phyloP scores from a whole-genome alignment of 2,888 invertebrate species.

The Polietes domitor region DNA sequence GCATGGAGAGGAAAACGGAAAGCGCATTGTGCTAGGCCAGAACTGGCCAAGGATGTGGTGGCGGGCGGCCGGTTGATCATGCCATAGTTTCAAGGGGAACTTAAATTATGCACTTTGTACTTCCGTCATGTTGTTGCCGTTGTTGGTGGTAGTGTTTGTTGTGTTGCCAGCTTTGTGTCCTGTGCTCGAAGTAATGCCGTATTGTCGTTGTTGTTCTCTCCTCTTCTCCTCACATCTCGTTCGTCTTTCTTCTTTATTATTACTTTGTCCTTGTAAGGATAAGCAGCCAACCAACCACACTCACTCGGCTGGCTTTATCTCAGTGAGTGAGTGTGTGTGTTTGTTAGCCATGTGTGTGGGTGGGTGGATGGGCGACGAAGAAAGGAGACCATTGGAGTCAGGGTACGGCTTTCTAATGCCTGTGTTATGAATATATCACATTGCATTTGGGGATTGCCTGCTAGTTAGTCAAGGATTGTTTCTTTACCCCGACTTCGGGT shows the following conservation, averaged over 20 bases:
- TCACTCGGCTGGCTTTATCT: not conserved
- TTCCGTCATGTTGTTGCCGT: slow-evolving; percentile 52
- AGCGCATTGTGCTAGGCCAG: not conserved
- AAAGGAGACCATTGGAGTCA: not conserved
- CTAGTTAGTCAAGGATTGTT: not conserved
- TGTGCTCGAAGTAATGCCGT: not conserved
- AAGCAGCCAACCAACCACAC: not conserved
- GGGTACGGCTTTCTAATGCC: not conserved
- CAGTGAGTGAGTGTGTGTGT: not conserved
- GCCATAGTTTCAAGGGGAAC: slow-evolving; percentile 61
- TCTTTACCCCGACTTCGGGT: not conserved
- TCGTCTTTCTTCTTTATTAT: slow-evolving; percentile 52
- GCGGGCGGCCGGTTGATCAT: not conserved
- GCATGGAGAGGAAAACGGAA: not conserved
- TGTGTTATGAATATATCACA: slow-evolving; percentile 33
- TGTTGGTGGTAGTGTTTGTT: slow-evolving; percentile 25
- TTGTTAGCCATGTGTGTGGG: too few relatives aligned
- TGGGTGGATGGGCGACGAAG: not conserved
- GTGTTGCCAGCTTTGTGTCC: slow-evolving; percentile 36
- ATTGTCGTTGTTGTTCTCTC: slow-evolving; percentile 18
- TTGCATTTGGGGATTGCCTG: slow-evolving; percentile 51
- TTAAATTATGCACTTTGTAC: slow-evolving; percentile 67
- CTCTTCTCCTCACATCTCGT: too few relatives aligned
- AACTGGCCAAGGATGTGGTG: not conserved
- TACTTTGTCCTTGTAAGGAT: slow-evolving; percentile 59